phyloP scores from a whole-genome alignment of 64 coral and sea anemone species.

The Porites australiensis region DNA sequence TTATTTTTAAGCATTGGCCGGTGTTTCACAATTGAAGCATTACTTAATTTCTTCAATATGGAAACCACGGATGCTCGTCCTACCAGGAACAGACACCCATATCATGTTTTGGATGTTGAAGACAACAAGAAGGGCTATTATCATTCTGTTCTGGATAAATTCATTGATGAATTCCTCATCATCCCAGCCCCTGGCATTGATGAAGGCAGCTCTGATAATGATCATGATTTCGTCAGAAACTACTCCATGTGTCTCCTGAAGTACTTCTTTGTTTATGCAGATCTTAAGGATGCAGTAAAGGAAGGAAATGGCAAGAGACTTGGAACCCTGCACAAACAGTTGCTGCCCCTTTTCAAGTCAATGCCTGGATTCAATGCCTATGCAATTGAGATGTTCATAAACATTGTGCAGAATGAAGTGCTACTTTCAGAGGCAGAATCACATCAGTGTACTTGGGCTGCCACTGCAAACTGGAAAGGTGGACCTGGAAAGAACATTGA shows the following conservation, averaged over 20 bases:
- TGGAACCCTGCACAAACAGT: slow-evolving; percentile 24
- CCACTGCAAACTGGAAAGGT: slow-evolving; percentile 53
- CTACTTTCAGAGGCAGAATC: slow-evolving; percentile 55
- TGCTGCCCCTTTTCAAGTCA: slow-evolving; percentile 46
- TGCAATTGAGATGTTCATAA: slow-evolving; percentile 72
- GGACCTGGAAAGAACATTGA: slow-evolving; percentile 61
- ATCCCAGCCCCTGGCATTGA: background rate
- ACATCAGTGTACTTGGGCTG: slow-evolving; percentile 41
- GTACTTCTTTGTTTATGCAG: slow-evolving; percentile 41
- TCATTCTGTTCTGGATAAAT: slow-evolving; percentile 12
- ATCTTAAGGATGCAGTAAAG: slow-evolving; percentile 43
- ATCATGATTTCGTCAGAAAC: slow-evolving; percentile 4
- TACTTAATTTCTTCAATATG: background rate
- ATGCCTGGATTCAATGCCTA: slow-evolving; percentile 54
- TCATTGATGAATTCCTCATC: slow-evolving; percentile 29
- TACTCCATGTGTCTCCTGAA: slow-evolving; percentile 22
- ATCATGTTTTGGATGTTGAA: background rate
- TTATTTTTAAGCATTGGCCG: background rate
- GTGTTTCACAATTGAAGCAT: slow-evolving; percentile 8
- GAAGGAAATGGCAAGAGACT: slow-evolving; percentile 45
- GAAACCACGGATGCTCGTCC: background rate
- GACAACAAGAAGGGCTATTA: slow-evolving; percentile 13
- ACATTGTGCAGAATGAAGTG: slow-evolving; percentile 46
- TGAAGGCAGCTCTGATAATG: background rate
- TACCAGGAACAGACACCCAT: slow-evolving; percentile 16